Evolutionary conservation across 2,113 vertebrate species (phyloP).

Genomic region (Sylvietta virens): DNA sequence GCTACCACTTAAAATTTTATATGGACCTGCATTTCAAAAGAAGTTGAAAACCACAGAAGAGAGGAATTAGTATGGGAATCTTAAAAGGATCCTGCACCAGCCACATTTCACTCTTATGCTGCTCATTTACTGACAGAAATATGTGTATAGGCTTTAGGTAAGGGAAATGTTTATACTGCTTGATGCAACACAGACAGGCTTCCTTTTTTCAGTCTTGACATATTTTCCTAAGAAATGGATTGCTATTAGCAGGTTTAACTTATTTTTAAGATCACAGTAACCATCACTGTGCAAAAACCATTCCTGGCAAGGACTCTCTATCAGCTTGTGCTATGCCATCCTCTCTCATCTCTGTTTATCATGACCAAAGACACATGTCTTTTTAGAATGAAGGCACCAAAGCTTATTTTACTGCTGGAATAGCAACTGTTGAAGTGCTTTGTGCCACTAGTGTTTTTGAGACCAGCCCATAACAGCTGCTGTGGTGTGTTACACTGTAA

Average conservation of each 20-base stretch:
- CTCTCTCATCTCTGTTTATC: neutral
- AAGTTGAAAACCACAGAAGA: neutral
- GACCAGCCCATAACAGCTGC: neutral
- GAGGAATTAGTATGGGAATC: neutral
- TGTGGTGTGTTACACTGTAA: neutral
- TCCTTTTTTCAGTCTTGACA: neutral
- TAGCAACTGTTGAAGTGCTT: neutral
- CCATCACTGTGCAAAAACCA: neutral
- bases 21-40: neutral
- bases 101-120: fast-evolving
- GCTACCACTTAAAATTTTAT: neutral
- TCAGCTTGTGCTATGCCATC: neutral
- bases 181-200: neutral
- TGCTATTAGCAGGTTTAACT: neutral
- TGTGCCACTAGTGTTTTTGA: neutral
- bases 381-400: neutral
- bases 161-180: neutral
- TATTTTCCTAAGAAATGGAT: neutral
- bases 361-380: neutral
- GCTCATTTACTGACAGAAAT: neutral
- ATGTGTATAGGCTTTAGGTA: neutral
- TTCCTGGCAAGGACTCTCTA: neutral
- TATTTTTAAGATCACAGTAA: neutral
- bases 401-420: neutral
- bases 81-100: neutral